Percentiles rank a stretch among this genome's conserved stretches.
phyloP scores from a whole-genome alignment of 2,797 vertebrate genomes.

The Alosa sapidissima region DNA sequence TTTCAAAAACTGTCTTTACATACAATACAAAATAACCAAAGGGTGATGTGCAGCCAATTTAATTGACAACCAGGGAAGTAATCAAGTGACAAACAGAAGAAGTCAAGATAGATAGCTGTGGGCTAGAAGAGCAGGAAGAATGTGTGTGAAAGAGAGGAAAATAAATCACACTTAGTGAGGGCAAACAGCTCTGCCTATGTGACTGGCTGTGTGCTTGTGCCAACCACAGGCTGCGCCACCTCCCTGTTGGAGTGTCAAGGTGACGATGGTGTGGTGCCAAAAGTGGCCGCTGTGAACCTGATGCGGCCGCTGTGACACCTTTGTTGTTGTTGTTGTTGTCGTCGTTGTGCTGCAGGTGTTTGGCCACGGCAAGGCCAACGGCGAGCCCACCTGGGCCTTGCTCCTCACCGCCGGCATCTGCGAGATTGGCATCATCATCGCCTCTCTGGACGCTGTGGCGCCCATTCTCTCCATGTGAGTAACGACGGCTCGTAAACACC shows the following conservation, averaged over 20 bases:
- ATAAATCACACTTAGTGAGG: not conserved
- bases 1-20: no score
- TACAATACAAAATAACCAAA: no score
- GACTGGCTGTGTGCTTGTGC: not conserved
- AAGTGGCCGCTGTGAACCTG: not conserved
- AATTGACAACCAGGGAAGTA: no score
- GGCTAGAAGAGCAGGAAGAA: no score
- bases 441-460: constrained; percentile 94
- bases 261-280: not conserved
- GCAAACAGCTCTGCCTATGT: not conserved
- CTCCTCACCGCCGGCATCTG: constrained; percentile 94
- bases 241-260: not conserved
- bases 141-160: not conserved
- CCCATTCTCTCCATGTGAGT: constrained; percentile 98
- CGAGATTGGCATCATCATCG: constrained; percentile 97
- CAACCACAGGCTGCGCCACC: not conserved
- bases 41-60: no score
- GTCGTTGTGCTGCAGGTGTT: constrained; percentile 81
- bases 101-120: no score
- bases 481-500: not conserved
- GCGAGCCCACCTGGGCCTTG: constrained; percentile 97
- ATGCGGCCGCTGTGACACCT: not conserved
- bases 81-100: no score
- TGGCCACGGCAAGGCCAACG: constrained; percentile 94
- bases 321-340: constrained; percentile 1